These are phyloP conservation scores for Antedon mediterranea DNA, from an alignment of 53 echinoderm and acorn worm genomes.

Conservation along the genomic window DNA sequence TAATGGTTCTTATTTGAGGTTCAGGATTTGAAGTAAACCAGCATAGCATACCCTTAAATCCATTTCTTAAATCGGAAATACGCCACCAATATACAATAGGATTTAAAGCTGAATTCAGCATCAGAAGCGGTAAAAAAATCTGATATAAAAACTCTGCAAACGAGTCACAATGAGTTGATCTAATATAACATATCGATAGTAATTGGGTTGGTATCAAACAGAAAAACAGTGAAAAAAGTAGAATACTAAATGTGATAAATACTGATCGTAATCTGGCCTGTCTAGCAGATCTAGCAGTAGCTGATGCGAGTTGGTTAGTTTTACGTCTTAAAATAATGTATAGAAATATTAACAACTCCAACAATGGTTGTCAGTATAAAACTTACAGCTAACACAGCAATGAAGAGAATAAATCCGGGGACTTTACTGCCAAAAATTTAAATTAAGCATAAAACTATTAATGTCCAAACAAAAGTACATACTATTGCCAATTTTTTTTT, in stretches of 20 bases:
- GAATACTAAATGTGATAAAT: background rate
- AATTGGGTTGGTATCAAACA: background rate
- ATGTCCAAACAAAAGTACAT: background rate
- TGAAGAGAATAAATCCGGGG: background rate
- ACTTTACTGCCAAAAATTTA: background rate
- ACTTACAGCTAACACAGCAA: background rate
- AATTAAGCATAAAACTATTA: too few species aligned
- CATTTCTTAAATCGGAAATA: background rate
- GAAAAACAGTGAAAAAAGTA: background rate
- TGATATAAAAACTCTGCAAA: background rate
- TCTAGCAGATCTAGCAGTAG: background rate
- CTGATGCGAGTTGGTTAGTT: background rate
- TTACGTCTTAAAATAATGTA: background rate
- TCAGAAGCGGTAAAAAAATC: background rate
- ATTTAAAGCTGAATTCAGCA: background rate
- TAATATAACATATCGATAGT: background rate
- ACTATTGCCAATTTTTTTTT: background rate
- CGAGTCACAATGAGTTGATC: background rate
- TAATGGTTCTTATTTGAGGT: too few species aligned
- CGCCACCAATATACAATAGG: background rate
- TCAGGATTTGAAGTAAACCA: too few species aligned
- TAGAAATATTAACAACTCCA: background rate
- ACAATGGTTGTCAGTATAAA: background rate
- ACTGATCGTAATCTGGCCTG: background rate
- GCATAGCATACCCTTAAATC: background rate